phyloP scores from a whole-genome alignment of 30 jellyfish, hydroid and myxozoan species.

The Catostylus mosaicus region DNA sequence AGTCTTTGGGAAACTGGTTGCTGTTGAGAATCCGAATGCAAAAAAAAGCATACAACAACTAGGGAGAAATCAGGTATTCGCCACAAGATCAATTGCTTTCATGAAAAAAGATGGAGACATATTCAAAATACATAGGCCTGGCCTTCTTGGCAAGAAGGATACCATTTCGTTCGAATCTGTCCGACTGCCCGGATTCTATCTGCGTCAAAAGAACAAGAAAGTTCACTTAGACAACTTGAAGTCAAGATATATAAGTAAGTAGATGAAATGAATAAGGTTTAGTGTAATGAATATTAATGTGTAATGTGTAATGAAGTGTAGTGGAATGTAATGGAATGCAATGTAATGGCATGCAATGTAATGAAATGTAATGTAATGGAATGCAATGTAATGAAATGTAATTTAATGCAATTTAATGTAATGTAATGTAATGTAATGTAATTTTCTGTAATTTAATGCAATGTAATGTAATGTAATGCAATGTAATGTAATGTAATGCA shows the following conservation, averaged over 20 bases:
- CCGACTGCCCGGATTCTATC: slow-evolving; percentile 85
- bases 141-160: slow-evolving; percentile 63
- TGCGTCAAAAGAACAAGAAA: slow-evolving; percentile 75
- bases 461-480: no score
- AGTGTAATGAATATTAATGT: background rate
- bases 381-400: no score
- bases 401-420: no score
- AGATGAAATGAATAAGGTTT: background rate
- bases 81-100: slow-evolving; percentile 74
- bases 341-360: no score
- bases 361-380: no score
- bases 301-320: no score
- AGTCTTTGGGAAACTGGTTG: slow-evolving; percentile 30
- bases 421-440: no score
- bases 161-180: slow-evolving; percentile 90
- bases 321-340: no score
- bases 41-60: slow-evolving; percentile 21
- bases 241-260: slow-evolving; percentile 71
- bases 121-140: slow-evolving; percentile 87
- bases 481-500: no score
- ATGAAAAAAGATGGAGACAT: slow-evolving; percentile 88
- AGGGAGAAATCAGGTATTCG: slow-evolving; percentile 72
- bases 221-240: slow-evolving; percentile 62
- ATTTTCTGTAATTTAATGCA: no score
- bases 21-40: slow-evolving; percentile 58